phyloP scores from a whole-genome alignment of 2,888 invertebrate species.

The Plutella xylostella region DNA sequence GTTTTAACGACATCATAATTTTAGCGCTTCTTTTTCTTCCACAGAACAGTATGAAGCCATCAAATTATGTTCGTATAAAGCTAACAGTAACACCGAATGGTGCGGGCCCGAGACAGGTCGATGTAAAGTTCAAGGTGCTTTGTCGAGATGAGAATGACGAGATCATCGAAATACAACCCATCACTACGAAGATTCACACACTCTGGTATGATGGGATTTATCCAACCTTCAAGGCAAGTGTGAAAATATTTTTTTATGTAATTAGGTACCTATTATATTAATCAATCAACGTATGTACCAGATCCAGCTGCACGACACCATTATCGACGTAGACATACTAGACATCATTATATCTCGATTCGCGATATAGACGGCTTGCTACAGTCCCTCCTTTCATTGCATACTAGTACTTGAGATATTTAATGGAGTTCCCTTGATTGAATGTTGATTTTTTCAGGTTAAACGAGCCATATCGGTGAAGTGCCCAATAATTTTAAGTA shows the following conservation, averaged over 20 bases:
- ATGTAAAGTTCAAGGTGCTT: slow-evolving; percentile 44
- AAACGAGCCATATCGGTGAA: slow-evolving; percentile 51
- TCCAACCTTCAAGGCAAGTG: slow-evolving; percentile 47
- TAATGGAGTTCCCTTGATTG: too few relatives aligned
- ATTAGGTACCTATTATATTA: not conserved
- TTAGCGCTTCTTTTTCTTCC: not conserved
- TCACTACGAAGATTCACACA: slow-evolving; percentile 42
- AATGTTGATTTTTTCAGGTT: slow-evolving; percentile 34
- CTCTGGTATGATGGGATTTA: slow-evolving; percentile 61
- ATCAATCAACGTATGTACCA: too few relatives aligned
- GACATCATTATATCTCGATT: too few relatives aligned
- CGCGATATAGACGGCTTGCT: too few relatives aligned
- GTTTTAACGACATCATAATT: too few relatives aligned
- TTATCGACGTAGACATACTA: too few relatives aligned
- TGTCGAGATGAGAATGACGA: slow-evolving; percentile 47
- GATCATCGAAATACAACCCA: slow-evolving; percentile 47
- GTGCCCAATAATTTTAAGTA: slow-evolving; percentile 53
- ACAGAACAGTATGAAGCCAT: slow-evolving; percentile 54
- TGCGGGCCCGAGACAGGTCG: slow-evolving; percentile 45
- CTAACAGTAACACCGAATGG: slow-evolving; percentile 44
- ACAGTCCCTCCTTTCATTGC: too few relatives aligned
- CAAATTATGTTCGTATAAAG: slow-evolving; percentile 38
- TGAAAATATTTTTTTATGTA: not conserved
- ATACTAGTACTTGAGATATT: too few relatives aligned
- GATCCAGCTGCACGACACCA: too few relatives aligned